Percentiles rank a stretch among this genome's conserved stretches.
Evolutionary conservation across 2,113 vertebrate genomes (phyloP).

Genomic region (Heloderma charlesbogerti): DNA sequence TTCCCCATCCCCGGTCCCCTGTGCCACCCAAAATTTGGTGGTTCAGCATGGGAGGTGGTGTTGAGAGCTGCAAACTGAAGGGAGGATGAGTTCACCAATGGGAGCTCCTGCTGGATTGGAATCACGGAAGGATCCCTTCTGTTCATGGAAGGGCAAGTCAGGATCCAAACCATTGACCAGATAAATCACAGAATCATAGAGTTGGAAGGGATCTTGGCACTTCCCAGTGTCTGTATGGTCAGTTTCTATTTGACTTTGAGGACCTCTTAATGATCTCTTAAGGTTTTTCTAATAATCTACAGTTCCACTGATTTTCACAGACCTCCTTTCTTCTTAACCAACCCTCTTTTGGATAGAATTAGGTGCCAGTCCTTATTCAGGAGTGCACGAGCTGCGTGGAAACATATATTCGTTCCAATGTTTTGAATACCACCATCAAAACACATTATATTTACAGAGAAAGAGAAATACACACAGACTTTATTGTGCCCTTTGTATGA

Average conservation of each 20-base stretch:
- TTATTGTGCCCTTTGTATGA: conserved; percentile 26
- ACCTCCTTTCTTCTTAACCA: neutral
- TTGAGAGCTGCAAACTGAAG: neutral
- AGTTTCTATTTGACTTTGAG: neutral
- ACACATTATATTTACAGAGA: conserved; percentile 8
- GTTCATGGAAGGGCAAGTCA: neutral
- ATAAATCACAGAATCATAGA: neutral
- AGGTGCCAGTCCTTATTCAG: neutral
- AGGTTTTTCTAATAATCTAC: neutral
- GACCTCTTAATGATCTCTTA: neutral
- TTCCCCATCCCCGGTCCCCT: neutral
- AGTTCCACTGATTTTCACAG: conserved; percentile 42
- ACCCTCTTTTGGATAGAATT: neutral
- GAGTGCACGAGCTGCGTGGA: conserved; percentile 35
- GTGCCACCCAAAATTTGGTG: no score
- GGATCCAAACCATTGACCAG: neutral
- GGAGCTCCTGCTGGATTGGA: neutral
- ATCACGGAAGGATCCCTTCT: neutral
- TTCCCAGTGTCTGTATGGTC: neutral
- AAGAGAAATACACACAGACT: neutral
- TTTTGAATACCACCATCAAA: conserved; percentile 26
- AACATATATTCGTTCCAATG: conserved; percentile 36
- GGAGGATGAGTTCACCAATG: no score
- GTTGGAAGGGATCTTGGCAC: no score
- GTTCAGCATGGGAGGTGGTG: no score